These are phyloP conservation scores for Anomalospiza imberbis DNA, from an alignment of 2,797 vertebrate species.

Conservation along the genomic window DNA sequence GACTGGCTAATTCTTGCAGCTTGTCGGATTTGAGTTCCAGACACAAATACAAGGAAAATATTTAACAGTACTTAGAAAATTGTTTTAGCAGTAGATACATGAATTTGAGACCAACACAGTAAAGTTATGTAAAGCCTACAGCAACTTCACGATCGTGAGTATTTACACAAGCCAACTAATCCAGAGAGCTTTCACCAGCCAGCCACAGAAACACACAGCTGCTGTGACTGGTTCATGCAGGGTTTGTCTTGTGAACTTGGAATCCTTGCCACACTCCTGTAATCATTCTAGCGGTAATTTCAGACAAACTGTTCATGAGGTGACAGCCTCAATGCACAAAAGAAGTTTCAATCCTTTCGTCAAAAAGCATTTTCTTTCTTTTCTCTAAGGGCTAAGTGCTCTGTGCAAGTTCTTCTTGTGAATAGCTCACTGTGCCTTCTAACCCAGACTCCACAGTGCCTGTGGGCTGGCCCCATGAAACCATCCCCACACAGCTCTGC, in stretches of 20 bases:
- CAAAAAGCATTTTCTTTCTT: not conserved
- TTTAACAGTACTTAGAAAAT: not conserved
- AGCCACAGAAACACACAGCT: not conserved
- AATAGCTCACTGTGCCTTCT: not conserved
- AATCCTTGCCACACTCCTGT: not conserved
- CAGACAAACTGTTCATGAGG: not conserved
- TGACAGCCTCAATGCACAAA: not conserved
- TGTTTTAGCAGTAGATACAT: not conserved
- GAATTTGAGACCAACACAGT: not conserved
- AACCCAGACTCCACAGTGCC: not conserved
- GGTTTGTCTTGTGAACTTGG: not conserved
- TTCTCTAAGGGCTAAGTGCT: not conserved
- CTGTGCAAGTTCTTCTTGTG: not conserved
- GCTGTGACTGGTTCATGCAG: rapidly evolving
- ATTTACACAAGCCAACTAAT: not conserved
- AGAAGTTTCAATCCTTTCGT: not conserved
- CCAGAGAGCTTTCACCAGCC: not conserved
- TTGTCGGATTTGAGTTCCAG: not conserved
- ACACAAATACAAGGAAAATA: not conserved
- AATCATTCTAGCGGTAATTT: not conserved
- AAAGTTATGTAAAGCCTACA: not conserved
- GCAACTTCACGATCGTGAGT: not conserved
- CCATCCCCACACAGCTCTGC: not conserved
- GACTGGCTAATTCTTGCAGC: not conserved
- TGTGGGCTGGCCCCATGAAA: not conserved